These are phyloP conservation scores for Cryptoleucopteryx plumbea DNA, from an alignment of 2,113 vertebrate genomes.

Conservation along the genomic window DNA sequence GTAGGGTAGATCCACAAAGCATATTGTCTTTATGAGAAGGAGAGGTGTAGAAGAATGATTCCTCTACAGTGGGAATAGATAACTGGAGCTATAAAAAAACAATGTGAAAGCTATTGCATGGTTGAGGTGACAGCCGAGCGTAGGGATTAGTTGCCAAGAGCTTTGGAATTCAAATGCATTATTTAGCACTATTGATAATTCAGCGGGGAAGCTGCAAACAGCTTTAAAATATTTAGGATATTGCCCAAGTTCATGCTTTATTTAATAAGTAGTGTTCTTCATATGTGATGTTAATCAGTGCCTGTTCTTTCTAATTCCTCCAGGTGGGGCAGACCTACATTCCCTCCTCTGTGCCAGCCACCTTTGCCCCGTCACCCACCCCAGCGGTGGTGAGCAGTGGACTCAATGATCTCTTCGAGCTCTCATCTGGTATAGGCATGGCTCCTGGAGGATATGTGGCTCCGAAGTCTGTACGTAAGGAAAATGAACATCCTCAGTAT, in stretches of 20 bases:
- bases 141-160: slow-evolving; percentile 15
- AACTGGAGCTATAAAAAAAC: slow-evolving; percentile 31
- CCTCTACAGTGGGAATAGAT: neutral
- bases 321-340: slow-evolving; percentile 99
- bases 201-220: neutral
- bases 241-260: neutral
- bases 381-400: slow-evolving; percentile 90
- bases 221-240: slow-evolving; percentile 49
- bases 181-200: slow-evolving; percentile 49
- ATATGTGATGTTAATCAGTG: neutral
- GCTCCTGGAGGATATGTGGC: slow-evolving; percentile 87
- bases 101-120: neutral
- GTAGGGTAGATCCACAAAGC: neutral
- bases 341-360: slow-evolving; percentile 90
- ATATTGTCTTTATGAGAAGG: neutral
- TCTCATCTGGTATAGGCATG: slow-evolving; percentile 92
- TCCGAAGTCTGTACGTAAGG: slow-evolving; percentile 86
- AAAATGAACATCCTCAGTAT: neutral
- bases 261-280: neutral
- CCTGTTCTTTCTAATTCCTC: neutral
- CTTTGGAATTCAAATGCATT: slow-evolving; percentile 39
- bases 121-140: slow-evolving; percentile 27
- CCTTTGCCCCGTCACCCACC: slow-evolving; percentile 95
- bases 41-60: neutral
- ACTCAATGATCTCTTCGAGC: slow-evolving; percentile 95